Evolutionary conservation across 2,113 vertebrate genomes (phyloP).

Genomic region (Garra rufa): DNA sequence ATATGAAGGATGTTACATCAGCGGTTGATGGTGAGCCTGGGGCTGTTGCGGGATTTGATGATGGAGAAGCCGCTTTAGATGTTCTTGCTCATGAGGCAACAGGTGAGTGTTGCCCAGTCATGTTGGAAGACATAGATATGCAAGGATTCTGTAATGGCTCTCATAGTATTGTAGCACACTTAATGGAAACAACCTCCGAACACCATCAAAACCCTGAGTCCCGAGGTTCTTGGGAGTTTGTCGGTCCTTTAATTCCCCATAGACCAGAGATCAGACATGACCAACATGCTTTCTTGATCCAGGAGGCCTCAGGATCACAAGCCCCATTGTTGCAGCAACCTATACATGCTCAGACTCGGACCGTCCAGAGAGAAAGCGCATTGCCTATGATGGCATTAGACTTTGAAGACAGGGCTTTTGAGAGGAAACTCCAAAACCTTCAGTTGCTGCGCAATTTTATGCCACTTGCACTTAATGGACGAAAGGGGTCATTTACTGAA

Average conservation of each 20-base stretch:
- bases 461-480: slow-evolving; percentile 76
- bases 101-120: neutral
- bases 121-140: slow-evolving; percentile 50
- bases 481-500: slow-evolving; percentile 74
- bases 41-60: slow-evolving; percentile 75
- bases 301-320: slow-evolving; percentile 64
- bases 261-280: slow-evolving; percentile 52
- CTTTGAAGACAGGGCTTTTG: slow-evolving; percentile 72
- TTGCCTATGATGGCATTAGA: slow-evolving; percentile 67
- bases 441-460: slow-evolving; percentile 79
- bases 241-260: slow-evolving; percentile 68
- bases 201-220: slow-evolving; percentile 68
- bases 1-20: slow-evolving; percentile 65
- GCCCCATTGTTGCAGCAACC: slow-evolving; percentile 63
- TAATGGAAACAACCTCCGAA: slow-evolving; percentile 64
- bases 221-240: slow-evolving; percentile 67
- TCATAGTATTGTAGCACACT: slow-evolving; percentile 72
- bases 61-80: slow-evolving; percentile 22
- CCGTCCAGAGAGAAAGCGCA: slow-evolving; percentile 72
- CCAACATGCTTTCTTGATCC: slow-evolving; percentile 62
- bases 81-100: slow-evolving; percentile 32
- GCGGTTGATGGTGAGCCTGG: slow-evolving; percentile 70
- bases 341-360: slow-evolving; percentile 54
- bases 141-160: slow-evolving; percentile 85
- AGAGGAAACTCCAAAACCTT: slow-evolving; percentile 78